Percentiles rank a stretch among this genome's conserved stretches.
Evolutionary conservation across 2,888 invertebrate species (phyloP).

Genomic region (Volucella inflata): DNA sequence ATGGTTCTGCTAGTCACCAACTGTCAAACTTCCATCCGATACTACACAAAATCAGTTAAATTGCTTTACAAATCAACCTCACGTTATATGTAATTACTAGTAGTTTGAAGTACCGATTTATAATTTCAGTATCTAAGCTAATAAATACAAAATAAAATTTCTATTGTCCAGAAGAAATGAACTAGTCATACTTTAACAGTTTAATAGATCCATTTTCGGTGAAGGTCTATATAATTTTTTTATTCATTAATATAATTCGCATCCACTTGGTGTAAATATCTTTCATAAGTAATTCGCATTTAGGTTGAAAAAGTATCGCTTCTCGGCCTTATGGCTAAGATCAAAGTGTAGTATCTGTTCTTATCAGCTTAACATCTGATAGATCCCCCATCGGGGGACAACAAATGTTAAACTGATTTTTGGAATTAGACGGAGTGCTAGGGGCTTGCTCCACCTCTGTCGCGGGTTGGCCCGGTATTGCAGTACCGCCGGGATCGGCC

Average conservation of each 20-base stretch:
- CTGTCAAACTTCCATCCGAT: too few species aligned
- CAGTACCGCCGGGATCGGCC: constrained; percentile 86
- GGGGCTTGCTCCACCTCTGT: constrained; percentile 88
- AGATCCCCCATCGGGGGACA: constrained; percentile 85
- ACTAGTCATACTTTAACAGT: too few species aligned
- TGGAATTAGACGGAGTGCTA: constrained; percentile 85
- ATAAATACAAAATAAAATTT: too few species aligned
- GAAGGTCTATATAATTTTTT: too few species aligned
- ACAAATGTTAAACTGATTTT: constrained; percentile 86
- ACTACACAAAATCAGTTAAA: too few species aligned
- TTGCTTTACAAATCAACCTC: too few species aligned
- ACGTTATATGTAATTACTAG: too few species aligned
- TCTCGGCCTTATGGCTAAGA: constrained; percentile 86
- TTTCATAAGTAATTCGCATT: not conserved
- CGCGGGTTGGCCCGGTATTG: constrained; percentile 89
- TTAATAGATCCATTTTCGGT: too few species aligned
- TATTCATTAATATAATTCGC: constrained; percentile 4
- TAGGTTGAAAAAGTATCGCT: constrained; percentile 81
- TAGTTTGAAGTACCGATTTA: too few species aligned
- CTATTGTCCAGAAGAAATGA: too few species aligned
- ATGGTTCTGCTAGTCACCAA: too few species aligned
- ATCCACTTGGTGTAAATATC: not conserved
- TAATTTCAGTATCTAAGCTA: too few species aligned
- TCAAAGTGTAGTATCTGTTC: constrained; percentile 88
- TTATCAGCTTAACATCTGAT: constrained; percentile 90